Conservation (phyloP, 2,797 vertebrate species). For the Spinibarbus caldwelli region DNA sequence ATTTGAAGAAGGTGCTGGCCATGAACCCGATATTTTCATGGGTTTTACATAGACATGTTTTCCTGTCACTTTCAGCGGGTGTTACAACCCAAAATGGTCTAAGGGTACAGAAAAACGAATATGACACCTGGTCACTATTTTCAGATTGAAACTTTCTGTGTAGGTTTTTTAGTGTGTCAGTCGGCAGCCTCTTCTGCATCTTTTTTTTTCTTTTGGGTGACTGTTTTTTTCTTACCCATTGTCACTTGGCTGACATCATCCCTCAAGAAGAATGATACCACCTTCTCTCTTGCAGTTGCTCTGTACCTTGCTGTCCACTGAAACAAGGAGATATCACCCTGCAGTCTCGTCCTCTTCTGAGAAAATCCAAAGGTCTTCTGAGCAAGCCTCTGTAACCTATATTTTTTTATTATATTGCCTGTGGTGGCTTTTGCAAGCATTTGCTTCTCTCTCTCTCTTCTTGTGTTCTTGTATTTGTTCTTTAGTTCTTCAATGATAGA, state of each 20-base stretch:
- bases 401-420: not conserved
- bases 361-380: not conserved
- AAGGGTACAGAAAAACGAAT: conserved; percentile 16
- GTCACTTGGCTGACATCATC: conserved; percentile 21
- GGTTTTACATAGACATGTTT: conserved; percentile 18
- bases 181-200: not conserved
- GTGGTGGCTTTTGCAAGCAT: not conserved
- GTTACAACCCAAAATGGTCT: conserved; percentile 32
- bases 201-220: conserved; percentile 9
- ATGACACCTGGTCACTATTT: not conserved
- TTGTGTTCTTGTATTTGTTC: not conserved
- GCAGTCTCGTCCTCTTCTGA: not conserved
- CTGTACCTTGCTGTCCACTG: conserved; percentile 1
- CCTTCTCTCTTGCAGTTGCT: not conserved
- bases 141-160: not conserved
- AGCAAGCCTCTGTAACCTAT: not conserved
- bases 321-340: not conserved
- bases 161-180: not conserved
- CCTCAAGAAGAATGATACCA: conserved; percentile 26
- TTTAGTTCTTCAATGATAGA: not conserved
- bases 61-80: not conserved
- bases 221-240: not conserved
- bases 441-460: not conserved
- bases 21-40: conserved; percentile 27
- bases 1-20: not conserved